Evolutionary conservation across 2,113 vertebrate species (phyloP).

Genomic region (Circaetus cinerascens): DNA sequence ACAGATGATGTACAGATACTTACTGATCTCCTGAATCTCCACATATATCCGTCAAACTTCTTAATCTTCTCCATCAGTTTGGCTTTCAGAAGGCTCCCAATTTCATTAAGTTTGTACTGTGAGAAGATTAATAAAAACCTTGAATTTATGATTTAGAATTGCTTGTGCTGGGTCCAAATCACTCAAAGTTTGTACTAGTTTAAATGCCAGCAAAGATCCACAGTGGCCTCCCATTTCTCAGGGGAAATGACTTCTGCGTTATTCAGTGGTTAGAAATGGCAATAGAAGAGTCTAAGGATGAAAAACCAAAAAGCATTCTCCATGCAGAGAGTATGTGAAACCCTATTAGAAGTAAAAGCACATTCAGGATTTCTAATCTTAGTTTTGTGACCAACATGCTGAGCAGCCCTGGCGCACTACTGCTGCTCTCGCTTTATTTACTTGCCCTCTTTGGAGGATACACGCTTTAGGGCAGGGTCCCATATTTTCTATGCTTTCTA

Average conservation of each 20-base stretch:
- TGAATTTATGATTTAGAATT: not conserved
- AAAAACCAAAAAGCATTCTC: not conserved
- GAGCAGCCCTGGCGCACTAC: not conserved
- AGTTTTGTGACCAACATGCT: not conserved
- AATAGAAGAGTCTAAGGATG: not conserved
- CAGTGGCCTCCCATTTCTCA: not conserved
- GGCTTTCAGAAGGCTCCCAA: slow-evolving; percentile 64
- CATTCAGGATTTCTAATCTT: not conserved
- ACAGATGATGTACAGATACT: not conserved
- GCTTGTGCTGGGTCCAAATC: not conserved
- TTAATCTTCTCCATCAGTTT: slow-evolving; percentile 71
- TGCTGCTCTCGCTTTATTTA: not conserved
- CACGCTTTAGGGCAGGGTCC: not conserved
- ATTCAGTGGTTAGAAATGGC: not conserved
- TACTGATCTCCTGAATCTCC: slow-evolving; percentile 32
- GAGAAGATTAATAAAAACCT: not conserved
- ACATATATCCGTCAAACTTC: slow-evolving; percentile 61
- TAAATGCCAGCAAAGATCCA: not conserved
- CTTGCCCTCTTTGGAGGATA: not conserved
- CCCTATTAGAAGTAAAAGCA: not conserved
- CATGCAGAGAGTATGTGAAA: not conserved
- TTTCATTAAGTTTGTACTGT: slow-evolving; percentile 69
- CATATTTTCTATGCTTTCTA: not conserved
- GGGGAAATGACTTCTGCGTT: not conserved
- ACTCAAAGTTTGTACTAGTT: not conserved